Conservation (phyloP, 1,140 invertebrate species). For the Neotoxoptera formosana region DNA sequence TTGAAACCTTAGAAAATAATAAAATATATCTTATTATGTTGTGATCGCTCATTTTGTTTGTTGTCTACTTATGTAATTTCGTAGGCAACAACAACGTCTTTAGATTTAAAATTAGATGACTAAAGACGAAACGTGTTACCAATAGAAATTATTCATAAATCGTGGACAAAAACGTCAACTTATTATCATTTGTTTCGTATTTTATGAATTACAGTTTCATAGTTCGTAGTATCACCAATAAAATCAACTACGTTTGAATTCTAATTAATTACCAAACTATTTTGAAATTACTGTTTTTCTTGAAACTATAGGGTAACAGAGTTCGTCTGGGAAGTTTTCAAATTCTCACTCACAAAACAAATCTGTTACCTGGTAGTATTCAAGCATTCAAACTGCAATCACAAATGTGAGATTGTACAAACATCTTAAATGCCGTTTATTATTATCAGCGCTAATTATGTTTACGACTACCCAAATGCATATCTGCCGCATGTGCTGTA, state of each 20-base stretch:
- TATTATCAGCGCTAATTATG: background rate
- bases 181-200: background rate
- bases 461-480: too few species aligned
- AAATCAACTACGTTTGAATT: background rate
- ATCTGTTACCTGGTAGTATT: background rate
- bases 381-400: background rate
- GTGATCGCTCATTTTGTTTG: background rate
- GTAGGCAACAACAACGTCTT: constrained; percentile 40
- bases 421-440: background rate
- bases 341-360: background rate
- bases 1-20: background rate
- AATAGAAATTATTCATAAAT: constrained; percentile 38
- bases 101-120: background rate
- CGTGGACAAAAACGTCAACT: background rate
- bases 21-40: background rate
- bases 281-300: background rate
- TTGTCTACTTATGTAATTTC: background rate
- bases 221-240: background rate
- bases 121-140: constrained; percentile 44
- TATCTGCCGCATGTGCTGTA: too few species aligned
- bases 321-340: background rate
- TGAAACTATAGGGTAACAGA: background rate
- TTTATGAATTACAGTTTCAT: background rate
- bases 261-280: background rate
- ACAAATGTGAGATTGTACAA: too few species aligned